These are phyloP conservation scores for Pyxicephalus adspersus DNA, from an alignment of 2,113 vertebrate species.

Conservation along the genomic window DNA sequence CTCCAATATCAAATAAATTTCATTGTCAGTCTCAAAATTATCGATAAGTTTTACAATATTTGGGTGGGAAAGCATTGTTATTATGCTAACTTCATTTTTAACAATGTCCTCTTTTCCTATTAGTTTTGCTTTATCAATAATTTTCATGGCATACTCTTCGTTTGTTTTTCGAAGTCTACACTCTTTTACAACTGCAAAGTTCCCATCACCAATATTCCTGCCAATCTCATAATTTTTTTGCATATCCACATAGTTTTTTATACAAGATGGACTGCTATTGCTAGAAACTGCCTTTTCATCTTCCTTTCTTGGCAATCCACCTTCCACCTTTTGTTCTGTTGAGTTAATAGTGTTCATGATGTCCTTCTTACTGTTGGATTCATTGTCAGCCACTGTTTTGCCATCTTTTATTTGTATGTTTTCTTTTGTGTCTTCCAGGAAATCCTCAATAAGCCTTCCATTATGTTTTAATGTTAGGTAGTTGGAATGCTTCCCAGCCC, in stretches of 20 bases:
- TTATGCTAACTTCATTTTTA: slow-evolving; percentile 90
- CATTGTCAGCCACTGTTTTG: slow-evolving; percentile 56
- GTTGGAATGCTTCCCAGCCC: slow-evolving; percentile 55
- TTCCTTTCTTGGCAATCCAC: no score
- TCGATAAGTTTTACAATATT: slow-evolving; percentile 88
- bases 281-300: not conserved
- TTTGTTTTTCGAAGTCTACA: slow-evolving; percentile 75
- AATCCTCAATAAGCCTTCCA: slow-evolving; percentile 14
- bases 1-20: slow-evolving; percentile 93
- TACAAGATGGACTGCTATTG: not conserved
- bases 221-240: slow-evolving; percentile 85
- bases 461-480: not conserved
- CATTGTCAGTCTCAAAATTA: slow-evolving; percentile 83
- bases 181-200: slow-evolving; percentile 91
- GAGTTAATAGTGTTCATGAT: not conserved
- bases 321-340: not conserved
- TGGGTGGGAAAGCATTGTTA: slow-evolving; percentile 87
- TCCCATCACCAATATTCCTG: slow-evolving; percentile 89
- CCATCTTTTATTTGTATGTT: slow-evolving; percentile 56
- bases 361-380: slow-evolving; percentile 60
- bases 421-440: slow-evolving; percentile 51
- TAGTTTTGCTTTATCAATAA: slow-evolving; percentile 89
- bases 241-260: slow-evolving; percentile 67
- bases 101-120: slow-evolving; percentile 93
- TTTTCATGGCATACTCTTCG: slow-evolving; percentile 86